Evolutionary conservation across 2,113 vertebrate species (phyloP), one percentile per base, ranked within the genome.

Genomic region (Phainopepla nitens): DNA sequence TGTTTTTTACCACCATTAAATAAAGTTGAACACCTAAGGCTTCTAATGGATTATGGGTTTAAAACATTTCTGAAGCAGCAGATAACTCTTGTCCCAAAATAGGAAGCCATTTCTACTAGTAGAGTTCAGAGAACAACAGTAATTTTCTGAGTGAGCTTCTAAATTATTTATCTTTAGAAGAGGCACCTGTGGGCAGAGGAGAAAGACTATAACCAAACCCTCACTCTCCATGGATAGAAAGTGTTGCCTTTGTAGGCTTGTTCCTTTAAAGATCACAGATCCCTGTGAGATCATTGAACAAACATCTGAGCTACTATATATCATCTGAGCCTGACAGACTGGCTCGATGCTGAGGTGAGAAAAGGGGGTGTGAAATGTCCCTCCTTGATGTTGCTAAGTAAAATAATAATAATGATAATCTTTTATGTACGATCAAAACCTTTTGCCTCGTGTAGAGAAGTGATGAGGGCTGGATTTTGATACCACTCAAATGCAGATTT

Each of bases 231-330:
- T 69, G 77, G 62, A 49, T 69, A 78, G 73, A 84, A 92, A 64
- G 60, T 75, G 61, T 75, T 61, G 68, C 29, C 80, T 96, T 89
- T 68, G 65, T 82, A 76, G 73, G 53, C 49, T 78, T 82, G 41
- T 69, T 91, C 65, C 56, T 95, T 89, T 92, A 84, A 71, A 92
- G 91, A 94, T 91, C 69, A 71, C 19, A 86, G 72, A n/a, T 87
- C 56, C 68, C 69, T 58, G 9, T 76, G 56, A 84, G 70, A 71
- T 87, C 57, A 41, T 8, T 78, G 87, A 89, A 75, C 56, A 92
- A 90, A 91, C 65, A 66, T 58, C 86, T 93, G 80, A 89, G 76
- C 58, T 58, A 16, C 68, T 73, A 5, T 53, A 3, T 69, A 29
- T 93, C 33, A 71, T 87, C 77, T 78, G 36, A 72, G 69, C 60